A percentile compares a stretch with the other conserved stretches of the same genome.
Conservation (phyloP, 1,140 invertebrate genomes). For the Drosophila paulistorum region DNA sequence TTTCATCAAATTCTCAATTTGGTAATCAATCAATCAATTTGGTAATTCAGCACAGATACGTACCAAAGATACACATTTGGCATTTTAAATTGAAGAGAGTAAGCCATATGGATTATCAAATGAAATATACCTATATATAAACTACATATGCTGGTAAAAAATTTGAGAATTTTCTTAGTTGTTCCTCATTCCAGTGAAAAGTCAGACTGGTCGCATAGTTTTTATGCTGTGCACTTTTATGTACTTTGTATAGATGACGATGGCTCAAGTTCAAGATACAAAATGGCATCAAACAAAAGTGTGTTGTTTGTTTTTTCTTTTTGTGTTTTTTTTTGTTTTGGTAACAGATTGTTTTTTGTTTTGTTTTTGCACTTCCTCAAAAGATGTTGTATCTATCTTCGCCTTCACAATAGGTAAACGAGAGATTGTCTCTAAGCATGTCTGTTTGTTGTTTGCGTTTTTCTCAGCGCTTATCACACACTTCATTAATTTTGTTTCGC, state of each 20-base stretch:
- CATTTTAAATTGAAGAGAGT: too few species aligned
- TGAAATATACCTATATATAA: too few species aligned
- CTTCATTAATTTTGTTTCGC: constrained; percentile 79
- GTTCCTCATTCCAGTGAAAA: not conserved
- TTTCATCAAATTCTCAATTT: too few species aligned
- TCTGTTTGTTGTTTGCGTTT: constrained; percentile 51
- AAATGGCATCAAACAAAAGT: constrained; percentile 59
- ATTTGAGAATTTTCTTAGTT: not conserved
- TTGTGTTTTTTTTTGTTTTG: constrained; percentile 47
- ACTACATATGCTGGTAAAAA: too few species aligned
- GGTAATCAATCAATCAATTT: too few species aligned
- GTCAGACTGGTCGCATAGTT: not conserved
- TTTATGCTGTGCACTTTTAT: not conserved
- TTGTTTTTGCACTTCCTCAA: constrained; percentile 64
- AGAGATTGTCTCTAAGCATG: constrained; percentile 17
- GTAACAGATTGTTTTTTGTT: constrained; percentile 20
- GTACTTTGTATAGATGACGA: constrained; percentile 35
- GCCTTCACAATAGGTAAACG: constrained; percentile 26
- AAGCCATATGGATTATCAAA: too few species aligned
- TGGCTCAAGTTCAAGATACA: constrained; percentile 77
- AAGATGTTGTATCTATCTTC: constrained; percentile 10
- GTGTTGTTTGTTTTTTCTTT: constrained; percentile 63
- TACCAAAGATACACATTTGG: too few species aligned
- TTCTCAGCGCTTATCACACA: constrained; percentile 74
- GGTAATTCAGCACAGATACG: too few species aligned